A percentile compares a stretch with the other conserved stretches of the same genome.
Conservation (phyloP, 92 coral and sea anemone species). For the Plumapathes pennacea region DNA sequence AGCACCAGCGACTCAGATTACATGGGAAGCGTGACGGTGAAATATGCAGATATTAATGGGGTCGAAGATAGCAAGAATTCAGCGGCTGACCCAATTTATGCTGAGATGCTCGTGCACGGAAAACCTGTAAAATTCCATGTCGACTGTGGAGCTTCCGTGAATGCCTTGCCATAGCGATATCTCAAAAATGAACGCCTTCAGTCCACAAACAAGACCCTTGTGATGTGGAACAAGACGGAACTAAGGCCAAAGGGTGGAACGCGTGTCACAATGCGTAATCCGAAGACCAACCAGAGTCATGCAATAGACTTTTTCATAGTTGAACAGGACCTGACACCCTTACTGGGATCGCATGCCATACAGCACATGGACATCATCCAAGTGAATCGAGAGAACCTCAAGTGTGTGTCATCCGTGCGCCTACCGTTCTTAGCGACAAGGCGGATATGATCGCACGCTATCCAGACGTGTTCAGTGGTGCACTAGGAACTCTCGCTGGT, state of each 20-base stretch:
- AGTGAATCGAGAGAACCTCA: constrained; percentile 18
- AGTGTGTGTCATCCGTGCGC: not conserved
- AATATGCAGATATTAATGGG: constrained; percentile 1
- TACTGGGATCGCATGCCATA: constrained; percentile 10
- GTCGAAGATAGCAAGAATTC: not conserved
- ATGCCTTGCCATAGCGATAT: constrained; percentile 13
- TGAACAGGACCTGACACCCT: constrained; percentile 3
- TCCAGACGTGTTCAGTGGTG: constrained; percentile 18
- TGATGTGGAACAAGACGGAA: constrained; percentile 39
- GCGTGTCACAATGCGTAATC: constrained; percentile 2
- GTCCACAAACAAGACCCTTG: constrained; percentile 9
- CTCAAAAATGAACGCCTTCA: not conserved
- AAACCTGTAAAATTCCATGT: constrained; percentile 18
- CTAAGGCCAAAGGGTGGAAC: constrained; percentile 14
- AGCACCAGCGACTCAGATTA: constrained; percentile 14
- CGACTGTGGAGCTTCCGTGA: constrained; percentile 39
- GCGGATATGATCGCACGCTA: not conserved
- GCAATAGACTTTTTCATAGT: constrained; percentile 19
- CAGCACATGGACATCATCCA: constrained; percentile 17
- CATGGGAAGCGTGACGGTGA: constrained; percentile 25
- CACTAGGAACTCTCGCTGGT: not conserved
- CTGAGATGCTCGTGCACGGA: constrained; percentile 12
- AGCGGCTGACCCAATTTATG: constrained; percentile 5
- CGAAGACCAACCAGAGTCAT: constrained; percentile 13
- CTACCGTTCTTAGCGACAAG: constrained; percentile 1